A percentile compares a stretch with the other conserved stretches of the same genome.
Evolutionary conservation across 2,797 vertebrate species (phyloP).

Genomic region (Monodelphis domestica): DNA sequence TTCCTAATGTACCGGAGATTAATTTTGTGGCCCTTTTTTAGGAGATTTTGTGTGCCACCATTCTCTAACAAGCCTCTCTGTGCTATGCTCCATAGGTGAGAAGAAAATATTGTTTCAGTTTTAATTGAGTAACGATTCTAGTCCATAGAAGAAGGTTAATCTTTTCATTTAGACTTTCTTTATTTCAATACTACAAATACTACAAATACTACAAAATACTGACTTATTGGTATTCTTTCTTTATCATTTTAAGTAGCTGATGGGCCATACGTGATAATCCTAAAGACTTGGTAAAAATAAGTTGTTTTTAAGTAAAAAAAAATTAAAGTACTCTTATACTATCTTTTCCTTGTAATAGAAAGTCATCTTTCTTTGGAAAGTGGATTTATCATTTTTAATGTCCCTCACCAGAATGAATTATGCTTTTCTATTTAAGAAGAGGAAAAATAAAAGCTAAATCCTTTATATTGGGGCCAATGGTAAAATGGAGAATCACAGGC

Average conservation of each 20-base stretch:
- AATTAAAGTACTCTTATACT: not conserved
- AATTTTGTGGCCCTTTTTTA: slow-evolving; percentile 82
- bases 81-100: not conserved
- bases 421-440: not conserved
- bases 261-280: slow-evolving; percentile 28
- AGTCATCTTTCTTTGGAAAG: not conserved
- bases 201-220: no score
- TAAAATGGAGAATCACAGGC: not conserved
- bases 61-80: slow-evolving; percentile 75
- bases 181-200: slow-evolving; percentile 45
- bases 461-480: not conserved
- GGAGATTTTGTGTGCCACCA: slow-evolving; percentile 62
- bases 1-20: slow-evolving; percentile 83
- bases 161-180: slow-evolving; percentile 35
- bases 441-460: not conserved
- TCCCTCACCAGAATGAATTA: not conserved
- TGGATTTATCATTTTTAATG: not conserved
- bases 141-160: not conserved
- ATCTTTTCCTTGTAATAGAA: not conserved
- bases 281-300: slow-evolving; percentile 27
- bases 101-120: slow-evolving; percentile 23
- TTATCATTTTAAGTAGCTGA: slow-evolving; percentile 48
- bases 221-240: slow-evolving; percentile 11
- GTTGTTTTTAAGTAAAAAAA: not conserved
- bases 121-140: slow-evolving; percentile 58